Base-by-base conservation (phyloP, 2,797 vertebrate genomes). In the Xenopus petersii region DNA sequence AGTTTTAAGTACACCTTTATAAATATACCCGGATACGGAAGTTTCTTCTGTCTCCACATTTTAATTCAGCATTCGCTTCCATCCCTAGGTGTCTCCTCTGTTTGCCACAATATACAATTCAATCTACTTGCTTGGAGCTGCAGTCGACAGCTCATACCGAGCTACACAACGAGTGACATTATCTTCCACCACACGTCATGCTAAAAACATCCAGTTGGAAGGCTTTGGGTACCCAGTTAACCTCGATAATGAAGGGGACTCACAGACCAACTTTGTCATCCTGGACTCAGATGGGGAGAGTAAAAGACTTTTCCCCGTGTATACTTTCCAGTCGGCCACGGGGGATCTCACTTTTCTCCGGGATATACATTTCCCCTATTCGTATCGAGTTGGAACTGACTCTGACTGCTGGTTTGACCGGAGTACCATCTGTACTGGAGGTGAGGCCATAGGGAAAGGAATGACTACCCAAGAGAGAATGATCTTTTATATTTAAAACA, bases 61-160 rank as follows among this genome's bases (percentile, higher is more conserved):
- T 42, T 10, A 17, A 15, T 61, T 0, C 15, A 2, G 0, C 5
- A 4, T 5, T 12, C 9, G 13, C 42, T 51, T 12, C 64, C 15
- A 0, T 17, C 12, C 17, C 11, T 83, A 98, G 97, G 94, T 95
- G 68, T 97, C 96, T 73, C 96, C 97, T 0, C 93, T 98, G 75
- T 98, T 98, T 60, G 94, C 93, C 75, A 96, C 95, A 81, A 94
- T 98, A 88, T 98, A 97, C 77, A 95, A 97, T 77, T 92, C 97
- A 73, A 84, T 98, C 68, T 90, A 89, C 86, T 90, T 92, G 86
- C 87, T 88, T 72, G 95, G 93, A 1, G 88, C 84, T 77, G 90
- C 89, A 0, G 87, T 87, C 51, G 92, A 90, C 12, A 85, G 84
- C 60, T 82, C 89, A 0, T 86, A 88, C 0, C 77, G 47, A 0